Base-by-base conservation (phyloP, 2,888 invertebrate genomes). In the Idaea aversata region DNA sequence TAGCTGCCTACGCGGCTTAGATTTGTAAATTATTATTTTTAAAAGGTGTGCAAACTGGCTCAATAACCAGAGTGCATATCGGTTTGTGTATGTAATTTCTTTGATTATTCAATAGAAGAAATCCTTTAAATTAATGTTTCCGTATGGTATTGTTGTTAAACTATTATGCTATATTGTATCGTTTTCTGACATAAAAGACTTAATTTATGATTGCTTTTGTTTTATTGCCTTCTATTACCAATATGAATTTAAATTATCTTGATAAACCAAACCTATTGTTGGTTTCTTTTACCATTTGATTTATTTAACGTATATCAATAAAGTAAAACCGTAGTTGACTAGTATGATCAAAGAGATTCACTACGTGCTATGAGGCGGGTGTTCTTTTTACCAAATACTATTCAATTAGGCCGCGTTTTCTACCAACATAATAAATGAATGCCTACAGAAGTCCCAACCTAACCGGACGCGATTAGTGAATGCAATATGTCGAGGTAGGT, bases 171-270 rank as follows among this genome's bases (percentile, higher is more conserved):
- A 88, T 90, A 90, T 90, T 90, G 88, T 91, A 91, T 91, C 87
- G 88, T 91, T 91, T 90, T 91, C 87, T 88, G 86, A 88, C 90
- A 90, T 90, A 91, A 91, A 91, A 88, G 86, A 91, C 90, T 90
- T 90, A 90, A 91, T 89, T 91, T 90, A 90, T 85, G 85, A 86
- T 58, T 70, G 64, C 63, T 72, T 67, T 69, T 68, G 70, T 66
- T 34, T 61, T 57, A 38, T 63, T 66, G 25, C 57, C 34, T 64
- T 61, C 57, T 60, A 61, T 61, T 61, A 61, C 15, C 13, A 5
- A 61, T 15, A 16, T 61, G 1, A 25, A 25, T 25, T 25, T 2
- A 25, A 2, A 25, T 25, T 2, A 25, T 25, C 25, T 25, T 25
- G 25, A 25, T 25, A 25, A 25, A 25, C 25, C 25, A 25, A 25